Percentiles rank a stretch among this genome's conserved stretches.
Conservation (phyloP, 2,888 invertebrate genomes). For the Trachelus iudaicus region DNA sequence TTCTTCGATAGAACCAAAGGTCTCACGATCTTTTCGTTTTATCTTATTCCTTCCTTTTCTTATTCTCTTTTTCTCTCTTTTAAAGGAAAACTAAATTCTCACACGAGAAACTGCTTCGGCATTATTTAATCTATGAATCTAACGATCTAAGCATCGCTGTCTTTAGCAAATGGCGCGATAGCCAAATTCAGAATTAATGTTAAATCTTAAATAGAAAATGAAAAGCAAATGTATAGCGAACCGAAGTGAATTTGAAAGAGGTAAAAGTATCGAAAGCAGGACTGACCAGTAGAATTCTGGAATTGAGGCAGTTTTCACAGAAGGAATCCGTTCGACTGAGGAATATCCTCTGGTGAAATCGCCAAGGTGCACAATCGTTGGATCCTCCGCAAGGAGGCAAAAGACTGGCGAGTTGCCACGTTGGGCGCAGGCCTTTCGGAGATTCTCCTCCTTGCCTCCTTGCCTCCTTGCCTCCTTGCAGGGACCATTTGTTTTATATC, state of each 20-base stretch:
- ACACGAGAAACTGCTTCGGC: neutral
- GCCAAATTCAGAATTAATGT: neutral
- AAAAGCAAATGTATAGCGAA: neutral
- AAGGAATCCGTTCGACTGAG: neutral
- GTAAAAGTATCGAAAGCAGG: neutral
- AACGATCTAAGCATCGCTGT: too few species aligned
- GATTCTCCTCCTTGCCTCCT: constrained; percentile 7
- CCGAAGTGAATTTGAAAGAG: neutral
- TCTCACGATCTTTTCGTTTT: neutral
- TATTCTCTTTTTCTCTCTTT: neutral
- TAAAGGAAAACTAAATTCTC: neutral
- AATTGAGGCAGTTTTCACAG: neutral
- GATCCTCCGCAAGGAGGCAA: neutral
- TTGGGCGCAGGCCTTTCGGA: neutral
- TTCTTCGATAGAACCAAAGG: too few species aligned
- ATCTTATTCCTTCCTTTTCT: neutral
- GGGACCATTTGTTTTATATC: constrained; percentile 13
- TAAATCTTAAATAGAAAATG: neutral
- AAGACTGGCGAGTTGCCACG: neutral
- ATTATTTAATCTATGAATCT: neutral
- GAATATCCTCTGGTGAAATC: too few species aligned
- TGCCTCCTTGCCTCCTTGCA: constrained; percentile 1
- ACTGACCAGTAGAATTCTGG: neutral
- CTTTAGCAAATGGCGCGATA: neutral
- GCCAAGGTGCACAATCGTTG: too few species aligned